These are phyloP conservation scores for Formica aserva DNA, from an alignment of 2,888 invertebrate genomes.

Conservation along the genomic window DNA sequence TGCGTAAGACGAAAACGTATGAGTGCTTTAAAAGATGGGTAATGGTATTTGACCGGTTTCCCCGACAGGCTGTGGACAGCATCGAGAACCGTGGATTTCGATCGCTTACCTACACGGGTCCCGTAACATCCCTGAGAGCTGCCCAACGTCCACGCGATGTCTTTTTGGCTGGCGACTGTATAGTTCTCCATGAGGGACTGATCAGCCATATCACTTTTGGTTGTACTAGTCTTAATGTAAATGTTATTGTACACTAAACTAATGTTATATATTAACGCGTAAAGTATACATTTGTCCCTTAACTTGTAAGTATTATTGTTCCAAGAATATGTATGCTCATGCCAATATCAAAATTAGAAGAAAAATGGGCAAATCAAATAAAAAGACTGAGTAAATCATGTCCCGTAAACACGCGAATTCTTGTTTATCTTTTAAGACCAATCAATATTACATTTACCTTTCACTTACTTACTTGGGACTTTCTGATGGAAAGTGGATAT, in stretches of 20 bases:
- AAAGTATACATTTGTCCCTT: background rate
- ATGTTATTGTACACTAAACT: slow-evolving; percentile 80
- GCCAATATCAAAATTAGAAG: background rate
- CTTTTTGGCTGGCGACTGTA: slow-evolving; percentile 81
- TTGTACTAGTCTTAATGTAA: slow-evolving; percentile 80
- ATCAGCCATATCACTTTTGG: slow-evolving; percentile 79
- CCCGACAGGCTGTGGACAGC: slow-evolving; percentile 79
- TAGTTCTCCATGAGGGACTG: slow-evolving; percentile 82
- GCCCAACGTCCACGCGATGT: slow-evolving; percentile 82
- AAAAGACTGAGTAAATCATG: background rate
- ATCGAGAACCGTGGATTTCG: slow-evolving; percentile 79
- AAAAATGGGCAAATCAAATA: background rate
- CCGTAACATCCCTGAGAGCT: slow-evolving; percentile 81
- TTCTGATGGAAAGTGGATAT: background rate
- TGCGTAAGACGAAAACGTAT: slow-evolving; percentile 23
- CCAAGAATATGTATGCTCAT: background rate
- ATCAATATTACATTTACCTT: background rate
- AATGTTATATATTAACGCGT: background rate
- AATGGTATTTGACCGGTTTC: background rate
- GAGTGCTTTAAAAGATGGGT: background rate
- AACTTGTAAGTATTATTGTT: background rate
- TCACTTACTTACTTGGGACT: background rate
- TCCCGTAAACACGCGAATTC: background rate
- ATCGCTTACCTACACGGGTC: slow-evolving; percentile 83
- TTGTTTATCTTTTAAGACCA: slow-evolving; percentile 17